phyloP scores from a whole-genome alignment of 2,113 vertebrate genomes.

The Cavia porcellus region DNA sequence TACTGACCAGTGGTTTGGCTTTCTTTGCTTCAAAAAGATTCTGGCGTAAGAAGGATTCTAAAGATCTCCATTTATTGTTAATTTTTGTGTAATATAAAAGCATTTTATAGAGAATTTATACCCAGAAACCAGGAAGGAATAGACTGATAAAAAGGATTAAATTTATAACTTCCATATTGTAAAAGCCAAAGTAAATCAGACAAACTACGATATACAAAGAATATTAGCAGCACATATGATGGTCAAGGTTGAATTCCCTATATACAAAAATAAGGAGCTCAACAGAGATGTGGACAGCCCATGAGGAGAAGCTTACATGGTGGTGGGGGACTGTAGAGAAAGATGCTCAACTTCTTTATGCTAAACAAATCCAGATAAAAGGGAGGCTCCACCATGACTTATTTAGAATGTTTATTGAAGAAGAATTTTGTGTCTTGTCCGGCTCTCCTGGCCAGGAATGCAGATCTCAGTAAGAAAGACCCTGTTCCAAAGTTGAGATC shows the following conservation, averaged over 20 bases:
- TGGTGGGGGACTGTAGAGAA: background rate
- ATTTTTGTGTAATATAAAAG: background rate
- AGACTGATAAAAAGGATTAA: background rate
- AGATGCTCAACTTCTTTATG: background rate
- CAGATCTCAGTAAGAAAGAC: fast-evolving
- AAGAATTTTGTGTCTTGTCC: too few species aligned
- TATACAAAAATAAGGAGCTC: background rate
- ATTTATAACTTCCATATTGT: background rate
- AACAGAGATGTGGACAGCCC: background rate
- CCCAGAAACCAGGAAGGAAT: background rate
- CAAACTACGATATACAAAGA: background rate
- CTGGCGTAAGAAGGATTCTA: background rate
- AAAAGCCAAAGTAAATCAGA: background rate
- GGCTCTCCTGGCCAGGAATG: background rate
- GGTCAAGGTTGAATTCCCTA: background rate
- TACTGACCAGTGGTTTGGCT: background rate
- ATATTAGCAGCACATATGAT: background rate
- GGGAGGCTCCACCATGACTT: background rate
- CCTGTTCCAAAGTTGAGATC: background rate
- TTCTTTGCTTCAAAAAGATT: background rate
- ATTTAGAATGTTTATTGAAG: background rate
- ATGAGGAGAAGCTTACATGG: background rate
- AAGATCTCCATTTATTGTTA: background rate
- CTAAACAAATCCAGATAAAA: background rate
- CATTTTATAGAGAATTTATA: background rate